Conservation (phyloP, 2,797 vertebrate species). For the Carcharodon carcharias region DNA sequence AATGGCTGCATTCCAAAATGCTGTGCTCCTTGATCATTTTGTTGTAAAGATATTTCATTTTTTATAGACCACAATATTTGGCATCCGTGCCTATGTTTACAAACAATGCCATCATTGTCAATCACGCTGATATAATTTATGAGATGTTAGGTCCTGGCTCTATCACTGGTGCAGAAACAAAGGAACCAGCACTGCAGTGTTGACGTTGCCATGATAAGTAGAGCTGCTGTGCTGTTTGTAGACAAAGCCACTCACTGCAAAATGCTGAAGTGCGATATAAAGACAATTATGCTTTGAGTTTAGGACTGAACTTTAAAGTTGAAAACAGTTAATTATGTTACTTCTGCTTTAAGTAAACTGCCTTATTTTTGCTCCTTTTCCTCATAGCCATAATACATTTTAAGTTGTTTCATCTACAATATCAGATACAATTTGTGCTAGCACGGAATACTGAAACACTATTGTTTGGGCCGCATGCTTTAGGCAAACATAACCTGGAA, state of each 20-base stretch:
- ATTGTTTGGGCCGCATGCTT: constrained; percentile 16
- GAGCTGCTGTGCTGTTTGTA: constrained; percentile 25
- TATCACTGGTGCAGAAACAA: constrained; percentile 21
- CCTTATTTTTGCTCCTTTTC: constrained; percentile 12
- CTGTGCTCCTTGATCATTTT: constrained; percentile 13
- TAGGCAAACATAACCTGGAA: constrained; percentile 19
- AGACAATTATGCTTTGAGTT: background rate
- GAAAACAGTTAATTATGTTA: background rate
- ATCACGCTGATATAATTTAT: constrained; percentile 2
- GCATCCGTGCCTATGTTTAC: background rate
- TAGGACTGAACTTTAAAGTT: background rate
- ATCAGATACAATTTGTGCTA: constrained; percentile 25
- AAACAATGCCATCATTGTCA: constrained; percentile 27
- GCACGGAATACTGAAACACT: background rate
- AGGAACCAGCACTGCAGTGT: constrained; percentile 28
- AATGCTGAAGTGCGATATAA: background rate
- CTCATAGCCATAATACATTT: background rate
- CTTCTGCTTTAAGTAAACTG: background rate
- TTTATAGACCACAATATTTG: constrained; percentile 9
- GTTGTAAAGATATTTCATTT: constrained; percentile 15
- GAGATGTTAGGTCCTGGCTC: constrained; percentile 12
- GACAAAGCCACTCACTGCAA: constrained; percentile 23
- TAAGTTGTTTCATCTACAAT: background rate
- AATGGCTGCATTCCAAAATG: constrained; percentile 29
- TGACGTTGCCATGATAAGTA: constrained; percentile 11